Evolutionary conservation across 2,797 vertebrate genomes (phyloP), one percentile per base, ranked within the genome.

Genomic region (Taenioides sp.): DNA sequence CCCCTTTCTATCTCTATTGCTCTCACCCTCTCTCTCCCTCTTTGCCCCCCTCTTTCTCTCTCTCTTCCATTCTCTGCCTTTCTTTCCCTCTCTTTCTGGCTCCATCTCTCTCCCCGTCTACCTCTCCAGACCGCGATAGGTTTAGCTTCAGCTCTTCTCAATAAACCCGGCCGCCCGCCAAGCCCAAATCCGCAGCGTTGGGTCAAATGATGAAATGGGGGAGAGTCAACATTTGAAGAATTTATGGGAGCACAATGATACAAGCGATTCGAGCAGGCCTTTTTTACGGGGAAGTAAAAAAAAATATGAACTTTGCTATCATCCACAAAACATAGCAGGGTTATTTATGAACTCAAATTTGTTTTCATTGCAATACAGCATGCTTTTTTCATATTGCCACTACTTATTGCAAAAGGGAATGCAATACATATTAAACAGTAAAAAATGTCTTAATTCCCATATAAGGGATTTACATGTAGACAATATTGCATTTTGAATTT

Each of bases 211-310:
- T 23, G 47, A 43, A n/a, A 62, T 43, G 34, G 22, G 34, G 14
- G 25, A 20, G 31, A 57, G 65, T 31, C 28, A 22, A 57, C 27
- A 23, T 27, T 40, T 58, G 12, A 49, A 68, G 65, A 65, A 34
- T 71, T 1, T 14, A 70, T 37, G 20, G 47, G 23, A 77, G 69
- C 16, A 31, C 20, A 70, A 60, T 20, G 69, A 37, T 27, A 66
- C 16, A 50, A 62, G 49, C 20, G 18, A 62, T 25, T 25, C 4
- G n/a, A 23, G n/a, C 14, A 16, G 50, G n/a, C 25, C 37, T 23
- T 17, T 12, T 52, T 20, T 16, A 18, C 27, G 1, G 12, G 3
- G 11, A 25, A 27, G 25, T 6, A 27, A 28, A 63, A 49, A 27
- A 28, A 63, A 49, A 62, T 5, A 3, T 37, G 2, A 16, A 22